These are phyloP conservation scores for Perca schrenkii DNA, from an alignment of 2,113 vertebrate species.

Conservation along the genomic window DNA sequence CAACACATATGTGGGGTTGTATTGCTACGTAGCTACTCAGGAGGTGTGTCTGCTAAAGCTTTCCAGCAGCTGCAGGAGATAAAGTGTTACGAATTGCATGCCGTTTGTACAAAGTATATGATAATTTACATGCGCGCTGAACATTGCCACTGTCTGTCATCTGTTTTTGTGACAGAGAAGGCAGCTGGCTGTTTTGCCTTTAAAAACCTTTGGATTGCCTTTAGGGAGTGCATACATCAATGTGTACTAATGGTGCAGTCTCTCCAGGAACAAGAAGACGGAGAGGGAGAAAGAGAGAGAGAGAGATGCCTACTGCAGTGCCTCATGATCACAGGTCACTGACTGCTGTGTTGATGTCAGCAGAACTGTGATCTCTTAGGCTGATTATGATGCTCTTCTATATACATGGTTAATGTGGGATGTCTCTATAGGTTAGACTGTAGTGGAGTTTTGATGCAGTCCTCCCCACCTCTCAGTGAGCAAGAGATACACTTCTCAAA, in stretches of 20 bases:
- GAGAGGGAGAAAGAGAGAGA: slow-evolving; percentile 6
- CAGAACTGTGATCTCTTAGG: slow-evolving; percentile 65
- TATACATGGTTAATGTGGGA: slow-evolving; percentile 42
- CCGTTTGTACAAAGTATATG: slow-evolving; percentile 23
- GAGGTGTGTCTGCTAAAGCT: slow-evolving; percentile 51
- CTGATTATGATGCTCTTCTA: slow-evolving; percentile 36
- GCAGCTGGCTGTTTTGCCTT: slow-evolving; percentile 35
- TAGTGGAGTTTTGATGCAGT: slow-evolving; percentile 49
- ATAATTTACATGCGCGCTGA: slow-evolving; percentile 36
- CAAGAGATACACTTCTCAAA: slow-evolving; percentile 31
- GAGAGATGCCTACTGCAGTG: slow-evolving; percentile 64
- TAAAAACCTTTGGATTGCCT: slow-evolving; percentile 27
- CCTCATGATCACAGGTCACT: slow-evolving; percentile 74
- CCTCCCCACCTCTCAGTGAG: slow-evolving; percentile 8
- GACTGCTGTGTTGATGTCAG: slow-evolving; percentile 73
- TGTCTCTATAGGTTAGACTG: slow-evolving; percentile 27
- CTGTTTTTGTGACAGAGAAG: slow-evolving; percentile 10
- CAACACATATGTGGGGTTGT: slow-evolving; percentile 38
- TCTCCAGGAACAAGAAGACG: slow-evolving; percentile 17
- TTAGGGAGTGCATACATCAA: slow-evolving; percentile 19
- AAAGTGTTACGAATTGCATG: slow-evolving; percentile 51
- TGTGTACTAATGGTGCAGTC: slow-evolving; percentile 33
- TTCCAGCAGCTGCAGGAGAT: slow-evolving; percentile 50
- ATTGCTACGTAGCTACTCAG: slow-evolving; percentile 40
- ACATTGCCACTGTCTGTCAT: slow-evolving; percentile 5